Base-by-base conservation (phyloP, 2,797 vertebrate species). In the Argyrosomus regius region DNA sequence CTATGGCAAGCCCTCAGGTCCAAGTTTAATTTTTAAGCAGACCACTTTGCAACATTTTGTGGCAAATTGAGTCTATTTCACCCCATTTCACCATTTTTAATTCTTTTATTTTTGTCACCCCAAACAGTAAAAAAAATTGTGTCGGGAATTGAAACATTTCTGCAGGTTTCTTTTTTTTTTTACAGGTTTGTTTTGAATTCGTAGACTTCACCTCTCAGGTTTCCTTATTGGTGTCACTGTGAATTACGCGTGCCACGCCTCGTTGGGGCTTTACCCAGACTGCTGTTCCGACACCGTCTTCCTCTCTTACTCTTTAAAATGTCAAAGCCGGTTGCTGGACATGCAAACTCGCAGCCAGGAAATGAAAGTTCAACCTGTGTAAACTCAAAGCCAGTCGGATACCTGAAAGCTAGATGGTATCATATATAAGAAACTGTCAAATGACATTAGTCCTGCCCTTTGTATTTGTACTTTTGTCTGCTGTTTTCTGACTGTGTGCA, bases 331-430 rank as follows among this genome's bases (percentile, higher is more conserved):
- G 78, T 89, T 91, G 87, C 84, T 63, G 72, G 87, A 91, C 88
- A 80, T 80, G 84, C 72, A 85, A 85, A 88, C 86, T 83, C 20
- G 20, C 75, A 81, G 90, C 78, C 90, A 94, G 93, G 91, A 94
- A 95, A 92, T 91, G 87, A 93, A 93, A 91, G 89, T 91, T 94
- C 87, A 93, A 91, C 87, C 88, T 93, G 90, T 91, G 83, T 92
- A 91, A 92, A 94, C 91, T 92, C 82, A 82, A 84, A 90, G 79
- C 81, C 82, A 75, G 86, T 83, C 65, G 41, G 88, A 82, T 85
- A 89, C 88, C 87, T 91, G 85, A 91, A 92, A 89, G 85, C 85
- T 84, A 83, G 86, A 92, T 89, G 88, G 89, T 93, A 92, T 95
- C 92, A 72, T 82, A 49, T 87, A 65, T 67, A 92, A 80, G 81